phyloP scores from a whole-genome alignment of 2,113 vertebrate species.

The Takifugu flavidus region DNA sequence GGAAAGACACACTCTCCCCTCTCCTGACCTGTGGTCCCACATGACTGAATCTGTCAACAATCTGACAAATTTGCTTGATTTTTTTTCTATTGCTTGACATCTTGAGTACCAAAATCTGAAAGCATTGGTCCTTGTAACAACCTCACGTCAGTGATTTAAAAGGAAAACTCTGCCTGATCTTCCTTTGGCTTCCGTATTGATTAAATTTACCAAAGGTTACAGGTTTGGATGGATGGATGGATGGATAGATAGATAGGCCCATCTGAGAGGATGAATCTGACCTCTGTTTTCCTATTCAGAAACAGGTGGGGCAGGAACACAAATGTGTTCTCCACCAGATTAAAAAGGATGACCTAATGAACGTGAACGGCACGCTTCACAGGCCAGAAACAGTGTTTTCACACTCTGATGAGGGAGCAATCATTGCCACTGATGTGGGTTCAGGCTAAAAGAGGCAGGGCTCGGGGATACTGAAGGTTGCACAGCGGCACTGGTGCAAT shows the following conservation, averaged over 20 bases:
- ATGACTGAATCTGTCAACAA: constrained; percentile 24
- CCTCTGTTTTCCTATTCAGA: constrained; percentile 1
- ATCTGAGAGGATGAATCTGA: constrained; percentile 2
- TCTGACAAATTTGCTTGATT: constrained; percentile 13
- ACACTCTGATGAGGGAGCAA: constrained; percentile 38
- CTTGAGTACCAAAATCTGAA: background rate
- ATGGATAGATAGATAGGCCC: background rate
- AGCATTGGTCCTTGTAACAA: background rate
- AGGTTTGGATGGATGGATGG: too few relatives aligned
- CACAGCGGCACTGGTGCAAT: constrained; percentile 51
- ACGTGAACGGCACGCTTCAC: constrained; percentile 8
- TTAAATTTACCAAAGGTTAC: too few relatives aligned
- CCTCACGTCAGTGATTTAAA: background rate
- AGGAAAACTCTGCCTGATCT: background rate
- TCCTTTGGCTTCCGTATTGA: too few relatives aligned
- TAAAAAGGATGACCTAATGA: constrained; percentile 35
- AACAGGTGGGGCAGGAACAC: constrained; percentile 6
- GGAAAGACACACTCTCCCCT: background rate
- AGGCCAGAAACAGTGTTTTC: constrained; percentile 9
- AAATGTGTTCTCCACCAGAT: background rate
- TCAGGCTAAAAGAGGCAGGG: constrained; percentile 38
- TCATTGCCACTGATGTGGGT: constrained; percentile 51
- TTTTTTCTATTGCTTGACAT: background rate
- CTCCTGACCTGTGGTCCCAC: constrained; percentile 6
- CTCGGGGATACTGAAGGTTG: constrained; percentile 49